Base-by-base conservation (phyloP, 2,888 invertebrate species). In the Nomada lathburiana region DNA sequence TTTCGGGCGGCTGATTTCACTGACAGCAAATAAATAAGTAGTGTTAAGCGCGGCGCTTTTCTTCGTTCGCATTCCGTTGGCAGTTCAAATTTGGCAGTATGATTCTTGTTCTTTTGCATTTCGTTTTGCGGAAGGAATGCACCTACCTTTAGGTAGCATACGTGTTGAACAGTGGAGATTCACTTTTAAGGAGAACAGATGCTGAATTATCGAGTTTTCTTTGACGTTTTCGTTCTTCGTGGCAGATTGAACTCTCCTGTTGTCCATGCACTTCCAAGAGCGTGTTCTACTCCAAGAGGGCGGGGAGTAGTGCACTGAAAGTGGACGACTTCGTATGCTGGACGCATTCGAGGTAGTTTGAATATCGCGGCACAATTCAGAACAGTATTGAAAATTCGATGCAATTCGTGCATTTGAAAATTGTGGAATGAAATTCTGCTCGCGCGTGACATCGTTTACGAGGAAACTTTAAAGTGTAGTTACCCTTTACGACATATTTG, bases 11-110 rank as follows among this genome's bases (percentile, higher is more conserved):
- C 0, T 36, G 0, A 36, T 36, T 36, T 36, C 36, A 36, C 36
- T 36, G 36, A 75, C 86, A 80, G 83, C 89, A 90, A 90, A 90
- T 90, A 90, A 90, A 88, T 90, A 89, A 90, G 88, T 87, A 89
- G 89, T 86, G 90, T 89, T 89, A 89, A 88, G 80, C 83, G 86
- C 84, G 86, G 88, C 88, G 88, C 87, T 89, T 84, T 87, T 86
- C 86, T 86, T 83, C 85, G 80, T 70, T 60, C 69, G 69, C 73
- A 57, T 64, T 50, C 20, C 47, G 50, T 29, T 42, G 62, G 67
- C 55, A 36, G 59, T 53, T 50, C 64, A 82, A 80, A 86, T 85
- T 82, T 85, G 77, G 60, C 75, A n/a, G 47, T 36, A 7, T 42
- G 60, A 69, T 80, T 85, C 78, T 83, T 75, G 69, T 75, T 18